A percentile compares a stretch with the other conserved stretches of the same genome.
phyloP scores from a whole-genome alignment of 2,113 vertebrate species.

The crab-eating macaque (Macaca fascicularis) region DNA sequence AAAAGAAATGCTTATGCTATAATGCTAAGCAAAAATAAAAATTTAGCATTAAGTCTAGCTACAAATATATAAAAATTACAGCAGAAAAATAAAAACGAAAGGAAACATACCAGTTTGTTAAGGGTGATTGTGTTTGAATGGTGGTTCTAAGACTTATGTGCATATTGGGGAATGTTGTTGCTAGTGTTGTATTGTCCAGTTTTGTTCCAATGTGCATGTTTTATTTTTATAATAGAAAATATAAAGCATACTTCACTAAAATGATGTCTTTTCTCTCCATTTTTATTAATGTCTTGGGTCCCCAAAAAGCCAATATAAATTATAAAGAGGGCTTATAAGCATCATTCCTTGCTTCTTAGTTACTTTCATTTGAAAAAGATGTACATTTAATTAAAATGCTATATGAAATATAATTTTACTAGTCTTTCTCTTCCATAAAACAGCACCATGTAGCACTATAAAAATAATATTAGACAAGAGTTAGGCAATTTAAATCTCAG shows the following conservation, averaged over 20 bases:
- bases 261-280: background rate
- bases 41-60: background rate
- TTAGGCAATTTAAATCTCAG: background rate
- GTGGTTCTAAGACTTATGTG: background rate
- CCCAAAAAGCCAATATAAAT: background rate
- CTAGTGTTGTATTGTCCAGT: background rate
- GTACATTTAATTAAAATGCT: background rate
- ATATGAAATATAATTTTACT: background rate
- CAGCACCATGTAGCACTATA: background rate
- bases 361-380: background rate
- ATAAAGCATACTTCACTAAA: constrained; percentile 1
- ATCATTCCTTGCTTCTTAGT: background rate
- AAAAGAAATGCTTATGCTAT: background rate
- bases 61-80: background rate
- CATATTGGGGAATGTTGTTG: background rate
- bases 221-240: background rate
- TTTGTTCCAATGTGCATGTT: background rate
- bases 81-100: background rate
- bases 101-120: background rate
- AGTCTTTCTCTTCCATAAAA: background rate
- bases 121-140: background rate
- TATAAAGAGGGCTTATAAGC: background rate
- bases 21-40: constrained; percentile 3
- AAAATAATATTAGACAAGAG: background rate
- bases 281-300: background rate